These are phyloP conservation scores for Lobophora halterata DNA, from an alignment of 2,888 invertebrate species.

Conservation along the genomic window DNA sequence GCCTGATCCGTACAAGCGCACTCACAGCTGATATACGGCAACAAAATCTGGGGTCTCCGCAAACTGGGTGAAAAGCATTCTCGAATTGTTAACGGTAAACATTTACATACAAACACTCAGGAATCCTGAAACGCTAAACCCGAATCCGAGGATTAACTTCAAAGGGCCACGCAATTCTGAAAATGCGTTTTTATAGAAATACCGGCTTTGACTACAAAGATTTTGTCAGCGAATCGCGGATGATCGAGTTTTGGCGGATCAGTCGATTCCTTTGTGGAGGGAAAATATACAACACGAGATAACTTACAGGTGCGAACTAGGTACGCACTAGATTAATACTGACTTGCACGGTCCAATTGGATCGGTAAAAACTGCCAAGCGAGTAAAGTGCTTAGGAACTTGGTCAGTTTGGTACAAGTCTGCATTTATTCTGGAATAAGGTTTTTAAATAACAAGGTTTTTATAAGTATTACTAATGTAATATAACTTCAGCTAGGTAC, in stretches of 20 bases:
- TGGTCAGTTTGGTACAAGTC: too few relatives aligned
- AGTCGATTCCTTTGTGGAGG: slow-evolving; percentile 38
- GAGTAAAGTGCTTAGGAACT: too few relatives aligned
- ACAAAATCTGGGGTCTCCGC: slow-evolving; percentile 33
- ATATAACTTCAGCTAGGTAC: too few relatives aligned
- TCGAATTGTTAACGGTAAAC: slow-evolving; percentile 51
- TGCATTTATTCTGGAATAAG: too few relatives aligned
- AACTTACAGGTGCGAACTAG: neutral
- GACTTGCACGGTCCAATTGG: too few relatives aligned
- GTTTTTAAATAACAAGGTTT: too few relatives aligned
- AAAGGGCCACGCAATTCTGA: slow-evolving; percentile 66
- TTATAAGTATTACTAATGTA: too few relatives aligned
- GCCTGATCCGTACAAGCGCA: slow-evolving; percentile 32
- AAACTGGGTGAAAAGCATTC: slow-evolving; percentile 41
- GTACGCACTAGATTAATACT: slow-evolving; percentile 1
- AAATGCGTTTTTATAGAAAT: slow-evolving; percentile 77
- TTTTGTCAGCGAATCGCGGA: slow-evolving; percentile 63
- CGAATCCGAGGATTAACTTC: slow-evolving; percentile 74
- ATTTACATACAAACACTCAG: slow-evolving; percentile 48
- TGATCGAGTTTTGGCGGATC: slow-evolving; percentile 52
- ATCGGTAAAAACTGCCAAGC: too few relatives aligned
- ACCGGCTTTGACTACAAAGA: slow-evolving; percentile 65
- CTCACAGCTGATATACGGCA: slow-evolving; percentile 13
- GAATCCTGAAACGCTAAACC: slow-evolving; percentile 41
- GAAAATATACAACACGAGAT: neutral